phyloP scores from a whole-genome alignment of 2,797 vertebrate species.

The Poecilia gillii region DNA sequence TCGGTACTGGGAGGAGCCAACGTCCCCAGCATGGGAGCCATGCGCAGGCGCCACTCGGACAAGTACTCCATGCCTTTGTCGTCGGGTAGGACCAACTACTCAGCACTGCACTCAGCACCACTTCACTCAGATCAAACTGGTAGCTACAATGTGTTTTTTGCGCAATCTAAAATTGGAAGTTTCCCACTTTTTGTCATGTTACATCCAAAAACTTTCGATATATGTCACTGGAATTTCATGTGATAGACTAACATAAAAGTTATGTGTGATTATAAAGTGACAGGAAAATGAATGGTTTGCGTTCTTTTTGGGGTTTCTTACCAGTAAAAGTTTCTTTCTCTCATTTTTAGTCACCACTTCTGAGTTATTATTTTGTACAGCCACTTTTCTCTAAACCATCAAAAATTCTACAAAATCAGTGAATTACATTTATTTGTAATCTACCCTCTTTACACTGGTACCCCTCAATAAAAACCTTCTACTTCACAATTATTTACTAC shows the following conservation, averaged over 20 bases:
- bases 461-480: background rate
- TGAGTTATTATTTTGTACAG: background rate
- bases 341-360: background rate
- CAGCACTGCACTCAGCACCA: slow-evolving; percentile 38
- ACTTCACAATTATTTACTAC: background rate
- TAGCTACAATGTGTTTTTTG: background rate
- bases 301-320: background rate
- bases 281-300: background rate
- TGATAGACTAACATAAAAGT: background rate
- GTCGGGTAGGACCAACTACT: slow-evolving; percentile 89
- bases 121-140: background rate
- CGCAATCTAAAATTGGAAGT: background rate
- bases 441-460: background rate
- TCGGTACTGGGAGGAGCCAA: slow-evolving; percentile 96
- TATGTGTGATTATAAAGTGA: background rate
- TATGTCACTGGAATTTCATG: background rate
- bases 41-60: slow-evolving; percentile 97
- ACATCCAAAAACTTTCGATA: background rate
- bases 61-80: slow-evolving; percentile 98
- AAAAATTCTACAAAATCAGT: background rate
- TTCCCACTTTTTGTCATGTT: background rate
- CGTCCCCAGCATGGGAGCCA: slow-evolving; percentile 97
- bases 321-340: background rate
- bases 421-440: background rate
- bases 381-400: background rate